Base-by-base conservation (phyloP, 2,113 vertebrate genomes). In the Nothoprocta perdicaria region DNA sequence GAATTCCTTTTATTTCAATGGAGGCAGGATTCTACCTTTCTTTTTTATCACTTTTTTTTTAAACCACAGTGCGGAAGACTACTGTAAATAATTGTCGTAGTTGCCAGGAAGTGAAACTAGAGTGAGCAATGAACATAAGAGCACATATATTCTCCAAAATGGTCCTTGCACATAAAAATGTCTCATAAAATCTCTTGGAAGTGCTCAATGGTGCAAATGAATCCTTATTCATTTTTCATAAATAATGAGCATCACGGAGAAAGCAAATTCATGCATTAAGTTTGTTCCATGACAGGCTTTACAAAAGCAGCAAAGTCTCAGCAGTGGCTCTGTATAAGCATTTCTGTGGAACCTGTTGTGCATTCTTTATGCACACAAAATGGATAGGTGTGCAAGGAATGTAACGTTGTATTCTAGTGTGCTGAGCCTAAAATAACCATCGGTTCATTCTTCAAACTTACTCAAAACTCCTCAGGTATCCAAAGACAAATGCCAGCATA, bases 101-200 rank as follows among this genome's bases (percentile, higher is more conserved):
- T 53, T 93, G 31, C 77, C 84, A 76, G 43, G 45, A 88, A 92
- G 46, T 61, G 66, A 80, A 92, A 66, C 40, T 55, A 33, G 60
- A 88, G 33, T 1, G 3, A 75, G 62, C 48, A 76, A 35, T 55
- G 63, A 93, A 60, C 31, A n/a, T 41, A 86, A 86, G 46, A 90
- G 22, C 31, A 75, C 27, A 79, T 67, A 58, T 73, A 87, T 89
- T 87, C 60, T 77, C 75, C 50, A 89, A 86, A 92, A 90, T 27
- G 18, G 12, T 38, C 57, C 22, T 77, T 71, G 69, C 3, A 1
- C 69, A 82, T 86, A 77, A 92, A 96, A 90, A 62, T 5, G 17
- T 83, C 50, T 68, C 71, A 84, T 89, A 95, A 89, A 93, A 94
- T 84, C 58, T 84, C 57, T 63, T 61, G 62, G 57, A 92, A 89